A percentile compares a stretch with the other conserved stretches of the same genome.
Evolutionary conservation across 2,113 vertebrate species (phyloP).

Genomic region (Vimba vimba): DNA sequence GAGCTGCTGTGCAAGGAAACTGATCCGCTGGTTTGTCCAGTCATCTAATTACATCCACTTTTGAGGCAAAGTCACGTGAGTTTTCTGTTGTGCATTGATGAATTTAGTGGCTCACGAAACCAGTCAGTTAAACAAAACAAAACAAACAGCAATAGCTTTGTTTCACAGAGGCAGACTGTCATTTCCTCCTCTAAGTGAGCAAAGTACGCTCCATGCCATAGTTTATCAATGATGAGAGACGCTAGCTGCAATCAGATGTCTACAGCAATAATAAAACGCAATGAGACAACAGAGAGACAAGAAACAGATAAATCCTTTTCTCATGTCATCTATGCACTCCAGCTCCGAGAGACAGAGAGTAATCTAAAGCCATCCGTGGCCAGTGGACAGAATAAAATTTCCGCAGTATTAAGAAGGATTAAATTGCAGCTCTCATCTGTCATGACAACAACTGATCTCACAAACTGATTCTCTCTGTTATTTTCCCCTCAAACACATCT

Average conservation of each 20-base stretch:
- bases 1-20: too few relatives aligned
- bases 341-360: background rate
- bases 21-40: too few relatives aligned
- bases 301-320: slow-evolving; percentile 2
- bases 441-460: slow-evolving; percentile 45
- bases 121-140: background rate
- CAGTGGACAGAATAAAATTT: slow-evolving; percentile 57
- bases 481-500: slow-evolving; percentile 1
- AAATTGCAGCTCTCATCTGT: slow-evolving; percentile 53
- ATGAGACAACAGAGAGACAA: background rate
- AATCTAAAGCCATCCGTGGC: slow-evolving; percentile 55
- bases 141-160: slow-evolving; percentile 8
- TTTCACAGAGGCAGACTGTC: background rate
- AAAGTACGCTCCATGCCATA: background rate
- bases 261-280: background rate
- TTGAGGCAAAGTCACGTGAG: too few relatives aligned
- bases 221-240: slow-evolving; percentile 1
- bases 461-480: slow-evolving; percentile 30
- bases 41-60: too few relatives aligned
- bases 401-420: slow-evolving; percentile 63
- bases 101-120: background rate
- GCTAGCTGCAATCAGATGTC: background rate
- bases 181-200: slow-evolving; percentile 40
- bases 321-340: slow-evolving; percentile 3
- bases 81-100: too few relatives aligned